Conservation (phyloP, 2,113 vertebrate species). For the Condylura cristata region DNA sequence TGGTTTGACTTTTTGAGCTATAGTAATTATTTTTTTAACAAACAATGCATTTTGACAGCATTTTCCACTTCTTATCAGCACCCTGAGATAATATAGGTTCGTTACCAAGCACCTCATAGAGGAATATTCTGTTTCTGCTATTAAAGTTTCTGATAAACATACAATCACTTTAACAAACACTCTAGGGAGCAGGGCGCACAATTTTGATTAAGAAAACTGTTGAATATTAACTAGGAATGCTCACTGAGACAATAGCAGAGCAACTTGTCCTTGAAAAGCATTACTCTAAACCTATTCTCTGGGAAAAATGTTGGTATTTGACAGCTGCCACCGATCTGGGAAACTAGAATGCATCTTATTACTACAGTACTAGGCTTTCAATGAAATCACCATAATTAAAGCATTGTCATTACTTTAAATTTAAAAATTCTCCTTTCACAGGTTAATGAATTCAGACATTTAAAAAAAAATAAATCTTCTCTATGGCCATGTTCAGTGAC, state of each 20-base stretch:
- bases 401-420: slow-evolving; percentile 48
- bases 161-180: slow-evolving; percentile 35
- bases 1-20: slow-evolving; percentile 47
- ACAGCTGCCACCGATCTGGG: slow-evolving; percentile 44
- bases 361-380: neutral
- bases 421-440: slow-evolving; percentile 56
- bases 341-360: slow-evolving; percentile 13
- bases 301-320: neutral
- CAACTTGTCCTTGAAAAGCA: slow-evolving; percentile 38
- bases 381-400: slow-evolving; percentile 53
- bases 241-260: slow-evolving; percentile 56
- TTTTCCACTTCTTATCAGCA: slow-evolving; percentile 62
- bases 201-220: slow-evolving; percentile 11
- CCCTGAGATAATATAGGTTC: neutral
- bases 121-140: slow-evolving; percentile 30
- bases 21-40: neutral
- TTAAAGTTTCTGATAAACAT: slow-evolving; percentile 51
- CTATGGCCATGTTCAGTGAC: neutral
- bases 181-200: slow-evolving; percentile 17
- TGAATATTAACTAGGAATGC: slow-evolving; percentile 31
- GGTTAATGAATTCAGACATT: slow-evolving; percentile 46
- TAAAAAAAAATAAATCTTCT: neutral
- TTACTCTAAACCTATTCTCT: slow-evolving; percentile 16
- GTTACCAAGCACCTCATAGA: slow-evolving; percentile 30
- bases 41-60: slow-evolving; percentile 43